Evolutionary conservation across 2,888 invertebrate species (phyloP).

Genomic region (Listrodromus nycthemerus): DNA sequence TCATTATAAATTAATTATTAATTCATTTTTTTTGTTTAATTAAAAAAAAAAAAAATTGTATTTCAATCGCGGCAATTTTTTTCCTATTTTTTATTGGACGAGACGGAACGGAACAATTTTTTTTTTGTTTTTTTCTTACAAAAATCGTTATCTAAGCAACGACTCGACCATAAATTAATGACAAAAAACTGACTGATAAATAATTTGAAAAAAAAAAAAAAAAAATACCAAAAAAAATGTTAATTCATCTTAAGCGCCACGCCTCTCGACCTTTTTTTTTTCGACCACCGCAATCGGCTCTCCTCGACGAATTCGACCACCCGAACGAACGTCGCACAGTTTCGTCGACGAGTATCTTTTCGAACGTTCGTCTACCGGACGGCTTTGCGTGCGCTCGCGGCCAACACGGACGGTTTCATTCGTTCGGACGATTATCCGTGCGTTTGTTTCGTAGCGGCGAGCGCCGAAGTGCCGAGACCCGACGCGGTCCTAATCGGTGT

Average conservation of each 20-base stretch:
- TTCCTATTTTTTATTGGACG: too few relatives aligned
- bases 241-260: too few relatives aligned
- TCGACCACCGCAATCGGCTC: neutral
- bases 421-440: slow-evolving; percentile 51
- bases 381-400: slow-evolving; percentile 44
- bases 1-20: too few relatives aligned
- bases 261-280: neutral
- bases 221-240: too few relatives aligned
- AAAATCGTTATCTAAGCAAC: too few relatives aligned
- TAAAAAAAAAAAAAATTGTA: too few relatives aligned
- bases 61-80: too few relatives aligned
- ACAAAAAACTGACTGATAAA: neutral
- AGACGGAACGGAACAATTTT: too few relatives aligned
- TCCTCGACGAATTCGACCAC: neutral
- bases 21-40: too few relatives aligned
- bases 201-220: neutral
- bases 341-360: neutral
- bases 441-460: slow-evolving; percentile 66
- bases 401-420: too few relatives aligned
- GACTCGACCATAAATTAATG: too few relatives aligned
- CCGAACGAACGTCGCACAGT: neutral
- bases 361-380: slow-evolving; percentile 71
- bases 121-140: too few relatives aligned
- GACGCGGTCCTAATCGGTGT: slow-evolving; percentile 81
- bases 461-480: slow-evolving; percentile 41